Evolutionary conservation across 1,140 invertebrate species (phyloP), one percentile per base, ranked within the genome.

Genomic region (Zaprionus camerounensis): DNA sequence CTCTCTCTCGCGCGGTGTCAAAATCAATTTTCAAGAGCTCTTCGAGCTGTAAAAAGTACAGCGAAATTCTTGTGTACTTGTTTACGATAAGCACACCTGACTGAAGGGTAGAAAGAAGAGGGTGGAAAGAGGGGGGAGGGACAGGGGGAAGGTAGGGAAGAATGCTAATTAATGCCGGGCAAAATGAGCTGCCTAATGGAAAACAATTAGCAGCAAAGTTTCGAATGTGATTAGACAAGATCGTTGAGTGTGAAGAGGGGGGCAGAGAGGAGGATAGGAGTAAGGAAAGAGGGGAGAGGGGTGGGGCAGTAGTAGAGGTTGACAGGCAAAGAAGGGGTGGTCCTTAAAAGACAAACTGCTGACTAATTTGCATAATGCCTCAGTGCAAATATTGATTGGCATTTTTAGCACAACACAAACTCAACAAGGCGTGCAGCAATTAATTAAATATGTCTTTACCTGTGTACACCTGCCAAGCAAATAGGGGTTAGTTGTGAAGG

Each of bases 21-120:
- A 87, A 87, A 87, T 87, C 83, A 87, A 88, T 87, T 87, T 77
- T 20, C 66, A 62, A 64, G 62, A 64, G 57, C 26, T 36, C 13
- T 9, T 17, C 41, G 41, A 46, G 41, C 41, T 46, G 41, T 46
- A 44, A 62, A 53, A 70, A 62, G 31, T 67, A 63, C 71, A 67
- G 59, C 41, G 44, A 24, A 61, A 20, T 26, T 44, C 24, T 26
- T 17, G n/a, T 12, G 61, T 66, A 72, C 61, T 82, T 73, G 24
- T 72, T 66, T 49, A 56, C 63, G 71, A 63, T 64, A 61, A 68
- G 36, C 26, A 75, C 44, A 59, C 53, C 41, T 46, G 41, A 46
- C n/a, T 46, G 41, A 46, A 46, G 41, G 41, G 41, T n/a, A 9
- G n/a, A 5, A 6, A 2, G 15, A 41, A n/a, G 6, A 41, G 13